A percentile compares a stretch with the other conserved stretches of the same genome.
These are phyloP conservation scores for Candoia aspera DNA, from an alignment of 2,113 vertebrate genomes.

Conservation along the genomic window DNA sequence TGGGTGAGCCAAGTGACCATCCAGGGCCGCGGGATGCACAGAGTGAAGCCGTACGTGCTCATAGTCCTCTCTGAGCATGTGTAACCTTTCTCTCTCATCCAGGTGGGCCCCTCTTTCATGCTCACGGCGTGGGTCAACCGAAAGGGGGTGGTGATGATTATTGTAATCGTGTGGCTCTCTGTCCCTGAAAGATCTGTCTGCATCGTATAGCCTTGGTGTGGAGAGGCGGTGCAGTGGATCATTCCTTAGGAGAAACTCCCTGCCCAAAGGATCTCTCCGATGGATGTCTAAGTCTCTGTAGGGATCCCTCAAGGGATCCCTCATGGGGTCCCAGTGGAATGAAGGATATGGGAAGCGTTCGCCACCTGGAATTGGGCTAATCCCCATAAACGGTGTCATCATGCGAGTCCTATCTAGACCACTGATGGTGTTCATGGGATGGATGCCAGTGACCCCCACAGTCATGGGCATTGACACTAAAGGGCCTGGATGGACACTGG, in stretches of 20 bases:
- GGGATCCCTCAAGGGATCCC: constrained; percentile 86
- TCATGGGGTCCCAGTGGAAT: constrained; percentile 97
- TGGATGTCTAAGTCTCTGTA: constrained; percentile 94
- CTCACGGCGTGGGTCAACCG: constrained; percentile 87
- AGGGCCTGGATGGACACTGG: constrained; percentile 81
- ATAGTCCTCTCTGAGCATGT: constrained; percentile 92
- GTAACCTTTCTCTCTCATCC: constrained; percentile 89
- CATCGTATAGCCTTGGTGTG: constrained; percentile 84
- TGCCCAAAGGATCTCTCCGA: constrained; percentile 77
- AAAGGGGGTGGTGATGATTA: constrained; percentile 79
- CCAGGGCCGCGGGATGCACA: constrained; percentile 86
- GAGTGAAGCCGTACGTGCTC: constrained; percentile 90
- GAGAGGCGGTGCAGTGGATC: constrained; percentile 91
- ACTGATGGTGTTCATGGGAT: constrained; percentile 90
- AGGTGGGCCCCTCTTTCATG: constrained; percentile 85
- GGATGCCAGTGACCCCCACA: constrained; percentile 88
- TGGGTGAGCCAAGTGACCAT: constrained; percentile 88
- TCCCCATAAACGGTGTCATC: constrained; percentile 96
- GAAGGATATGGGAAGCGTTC: constrained; percentile 94
- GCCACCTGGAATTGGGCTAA: constrained; percentile 92
- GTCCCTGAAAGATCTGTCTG: constrained; percentile 91
- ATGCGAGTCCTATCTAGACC: constrained; percentile 94
- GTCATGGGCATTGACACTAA: constrained; percentile 85
- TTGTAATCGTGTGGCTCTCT: constrained; percentile 92
- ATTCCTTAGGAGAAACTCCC: constrained; percentile 88